Conservation (phyloP, 2,113 vertebrate genomes). For the Corapipo altera region DNA sequence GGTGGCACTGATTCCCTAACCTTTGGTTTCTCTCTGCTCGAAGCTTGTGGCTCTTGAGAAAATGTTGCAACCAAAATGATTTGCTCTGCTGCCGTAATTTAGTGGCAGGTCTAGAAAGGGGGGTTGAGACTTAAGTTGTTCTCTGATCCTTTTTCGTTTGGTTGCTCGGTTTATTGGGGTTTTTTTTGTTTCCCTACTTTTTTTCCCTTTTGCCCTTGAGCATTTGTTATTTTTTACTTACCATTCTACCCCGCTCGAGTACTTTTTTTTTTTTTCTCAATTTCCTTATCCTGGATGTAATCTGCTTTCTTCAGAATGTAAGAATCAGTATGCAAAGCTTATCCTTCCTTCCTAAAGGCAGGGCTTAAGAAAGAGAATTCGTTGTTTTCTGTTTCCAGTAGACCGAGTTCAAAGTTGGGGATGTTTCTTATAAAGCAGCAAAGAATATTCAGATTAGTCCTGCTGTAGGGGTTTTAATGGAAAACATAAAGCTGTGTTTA, state of each 20-base stretch:
- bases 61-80: not conserved
- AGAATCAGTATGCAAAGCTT: conserved; percentile 53
- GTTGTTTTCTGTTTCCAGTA: conserved; percentile 21
- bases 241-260: not conserved
- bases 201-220: not conserved
- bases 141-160: not conserved
- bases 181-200: not conserved
- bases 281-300: conserved; percentile 56
- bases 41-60: not conserved
- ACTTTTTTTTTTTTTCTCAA: not conserved
- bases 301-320: conserved; percentile 48
- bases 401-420: not conserved
- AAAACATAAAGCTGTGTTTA: not conserved
- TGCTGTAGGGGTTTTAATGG: not conserved
- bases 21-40: not conserved
- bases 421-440: conserved; percentile 16
- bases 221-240: conserved; percentile 1
- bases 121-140: not conserved
- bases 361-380: conserved; percentile 44
- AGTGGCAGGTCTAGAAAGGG: not conserved
- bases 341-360: conserved; percentile 59
- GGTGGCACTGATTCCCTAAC: not conserved
- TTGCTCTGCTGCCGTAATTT: not conserved
- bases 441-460: not conserved
- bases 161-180: not conserved